These are phyloP conservation scores for Cosmopolites sordidus DNA, from an alignment of 2,888 invertebrate species.

Conservation along the genomic window DNA sequence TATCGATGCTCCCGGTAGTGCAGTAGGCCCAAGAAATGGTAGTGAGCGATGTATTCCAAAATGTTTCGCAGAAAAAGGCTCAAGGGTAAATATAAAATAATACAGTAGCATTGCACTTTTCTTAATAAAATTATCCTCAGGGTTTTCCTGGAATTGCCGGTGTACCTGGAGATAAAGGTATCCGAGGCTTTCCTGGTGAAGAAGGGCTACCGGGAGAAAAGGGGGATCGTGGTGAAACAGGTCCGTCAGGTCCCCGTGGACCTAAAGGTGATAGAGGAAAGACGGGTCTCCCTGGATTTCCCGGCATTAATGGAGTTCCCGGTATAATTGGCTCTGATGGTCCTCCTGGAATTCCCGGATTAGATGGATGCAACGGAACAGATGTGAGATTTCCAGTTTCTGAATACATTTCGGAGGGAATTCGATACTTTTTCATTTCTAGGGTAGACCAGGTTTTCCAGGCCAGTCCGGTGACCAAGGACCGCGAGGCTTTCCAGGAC, in stretches of 20 bases:
- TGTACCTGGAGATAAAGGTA: constrained; percentile 67
- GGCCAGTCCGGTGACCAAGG: constrained; percentile 71
- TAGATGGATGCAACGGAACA: constrained; percentile 95
- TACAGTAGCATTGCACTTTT: constrained; percentile 25
- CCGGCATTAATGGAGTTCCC: constrained; percentile 70
- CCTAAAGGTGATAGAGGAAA: constrained; percentile 82
- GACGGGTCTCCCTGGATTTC: constrained; percentile 82
- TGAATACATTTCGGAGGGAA: no score
- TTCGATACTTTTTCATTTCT: constrained; percentile 20
- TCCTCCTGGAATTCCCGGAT: constrained; percentile 73
- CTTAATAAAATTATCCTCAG: constrained; percentile 51
- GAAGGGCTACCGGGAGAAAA: constrained; percentile 85
- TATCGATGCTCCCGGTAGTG: constrained; percentile 48
- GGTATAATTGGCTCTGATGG: constrained; percentile 68
- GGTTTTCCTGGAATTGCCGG: constrained; percentile 73
- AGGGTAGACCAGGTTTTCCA: constrained; percentile 70
- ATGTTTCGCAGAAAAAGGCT: constrained; percentile 86
- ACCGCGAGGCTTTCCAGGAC: constrained; percentile 70
- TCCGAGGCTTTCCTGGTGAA: constrained; percentile 74
- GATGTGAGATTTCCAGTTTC: constrained; percentile 79
- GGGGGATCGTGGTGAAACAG: constrained; percentile 84
- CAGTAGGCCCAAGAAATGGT: constrained; percentile 50
- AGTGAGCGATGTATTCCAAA: constrained; percentile 74
- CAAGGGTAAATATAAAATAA: constrained; percentile 52
- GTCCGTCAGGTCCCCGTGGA: constrained; percentile 75